Evolutionary conservation across 2,888 invertebrate species (phyloP), one percentile per base, ranked within the genome.

Genomic region (Nymphalis c-album): DNA sequence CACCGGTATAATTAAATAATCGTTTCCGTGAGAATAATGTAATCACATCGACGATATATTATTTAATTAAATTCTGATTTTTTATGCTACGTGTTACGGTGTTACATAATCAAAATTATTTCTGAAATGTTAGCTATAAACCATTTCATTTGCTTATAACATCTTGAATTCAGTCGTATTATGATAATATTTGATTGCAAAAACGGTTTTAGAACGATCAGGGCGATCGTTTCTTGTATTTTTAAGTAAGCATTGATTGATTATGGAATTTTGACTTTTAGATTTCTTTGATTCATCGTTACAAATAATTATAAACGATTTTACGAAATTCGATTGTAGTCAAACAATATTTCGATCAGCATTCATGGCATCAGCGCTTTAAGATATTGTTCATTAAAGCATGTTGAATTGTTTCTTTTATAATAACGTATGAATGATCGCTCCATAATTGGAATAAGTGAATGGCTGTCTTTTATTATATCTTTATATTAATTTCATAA

Each of bases 1-100:
- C 74, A 75, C 71, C 73, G 78, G 78, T 79, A 82, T 83, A 78
- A 80, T 80, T 78, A 77, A 75, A 74, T 76, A 77, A 77, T 74
- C 68, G 73, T 81, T 81, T 81, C 76, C 76, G 78, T 77, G 75
- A 70, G 59, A 66, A 73, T 65, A 68, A 72, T 62, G 18, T 53
- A 46, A 55, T 57, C 47, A 40, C 57, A 60, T 35, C 61, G 50
- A 48, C 22, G 50, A 31, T 59, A 51, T 53, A 20, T 59, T 63
- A 18, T 57, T 57, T 40, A 17, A 45, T 40, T 45, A 60, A 31
- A 59, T 59, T 59, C 20, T 8, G 40, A 40, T 45, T 58, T 50
- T 8, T 57, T 40, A 40, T 10, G 40, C 2, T 18, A n/a, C 18
- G n/a, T 20, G 7, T 57, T 57, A 57, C 35, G 18, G n/a, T 20